Conservation (phyloP, 1,140 invertebrate genomes). For the Drosophila nigrodunni region DNA sequence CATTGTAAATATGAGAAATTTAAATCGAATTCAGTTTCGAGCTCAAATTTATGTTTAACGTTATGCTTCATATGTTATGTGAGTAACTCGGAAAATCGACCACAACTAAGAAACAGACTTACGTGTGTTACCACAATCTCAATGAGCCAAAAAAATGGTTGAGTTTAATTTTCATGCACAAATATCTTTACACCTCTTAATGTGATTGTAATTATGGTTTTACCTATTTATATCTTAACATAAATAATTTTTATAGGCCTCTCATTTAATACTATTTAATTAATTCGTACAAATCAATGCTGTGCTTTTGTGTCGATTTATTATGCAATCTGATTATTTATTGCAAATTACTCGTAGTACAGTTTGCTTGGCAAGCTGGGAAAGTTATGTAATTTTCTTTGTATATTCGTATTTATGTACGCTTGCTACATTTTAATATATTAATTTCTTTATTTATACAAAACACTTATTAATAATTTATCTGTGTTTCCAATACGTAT, state of each 20-base stretch:
- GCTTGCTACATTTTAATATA: neutral
- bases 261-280: conserved; percentile 14
- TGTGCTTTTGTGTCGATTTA: conserved; percentile 12
- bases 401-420: conserved; percentile 1
- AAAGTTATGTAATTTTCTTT: conserved; percentile 1
- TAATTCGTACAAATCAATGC: conserved; percentile 21
- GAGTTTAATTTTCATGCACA: neutral
- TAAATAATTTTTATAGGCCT: conserved; percentile 29
- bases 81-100: neutral
- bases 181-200: neutral
- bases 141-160: neutral
- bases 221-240: neutral
- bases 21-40: neutral
- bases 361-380: conserved; percentile 11
- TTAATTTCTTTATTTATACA: conserved; percentile 16
- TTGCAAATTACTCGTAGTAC: conserved; percentile 14
- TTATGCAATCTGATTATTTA: conserved; percentile 2
- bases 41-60: neutral
- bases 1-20: neutral
- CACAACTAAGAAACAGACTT: neutral
- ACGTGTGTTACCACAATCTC: neutral
- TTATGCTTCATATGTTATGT: too few relatives aligned
- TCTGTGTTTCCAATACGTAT: neutral
- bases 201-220: conserved; percentile 5
- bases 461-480: conserved; percentile 6